phyloP scores from a whole-genome alignment of 1,140 invertebrate genomes.

The silkworm (Bombyx mori) region ASM3026992v2 NC_085111.1:12124001-12124500 shows the following conservation, averaged over 20 bases:
- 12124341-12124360: not conserved
- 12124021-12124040: conserved; percentile 85
- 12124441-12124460: no score
- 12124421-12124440: no score
- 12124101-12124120: conserved; percentile 79
- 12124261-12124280: conserved; percentile 80
- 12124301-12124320: conserved; percentile 71
- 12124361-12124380: no score
- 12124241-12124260: conserved; percentile 80
- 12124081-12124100: conserved; percentile 71
- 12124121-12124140: conserved; percentile 61
- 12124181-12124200: conserved; percentile 81
- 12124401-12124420: no score
- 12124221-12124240: conserved; percentile 77
- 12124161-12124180: conserved; percentile 88
- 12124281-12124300: conserved; percentile 86
- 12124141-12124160: conserved; percentile 73
- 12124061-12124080: conserved; percentile 81
- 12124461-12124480: no score
- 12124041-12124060: conserved; percentile 89
- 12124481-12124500: no score
- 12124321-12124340: conserved; percentile 7
- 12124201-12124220: conserved; percentile 81
- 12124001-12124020: conserved; percentile 40
- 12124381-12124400: no score